Evolutionary conservation across 2,888 invertebrate species (phyloP).

Genomic region (Sphecodes monilicornis): DNA sequence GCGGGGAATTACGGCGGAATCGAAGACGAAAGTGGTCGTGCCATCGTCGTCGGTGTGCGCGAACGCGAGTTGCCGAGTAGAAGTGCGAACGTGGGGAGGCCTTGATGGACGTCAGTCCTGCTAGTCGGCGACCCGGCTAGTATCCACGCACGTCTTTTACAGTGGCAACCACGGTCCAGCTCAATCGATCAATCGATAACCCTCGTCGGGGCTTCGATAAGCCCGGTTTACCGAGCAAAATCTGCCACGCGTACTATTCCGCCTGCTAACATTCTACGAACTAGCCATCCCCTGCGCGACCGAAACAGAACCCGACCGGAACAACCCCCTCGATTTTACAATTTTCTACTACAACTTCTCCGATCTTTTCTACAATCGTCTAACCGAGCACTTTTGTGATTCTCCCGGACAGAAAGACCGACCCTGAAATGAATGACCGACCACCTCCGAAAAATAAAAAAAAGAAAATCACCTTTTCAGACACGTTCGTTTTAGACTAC

Average conservation of each 20-base stretch:
- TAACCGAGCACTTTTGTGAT: not conserved
- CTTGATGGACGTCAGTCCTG: conserved; percentile 11
- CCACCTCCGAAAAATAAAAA: not conserved
- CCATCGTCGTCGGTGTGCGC: not conserved
- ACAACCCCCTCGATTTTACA: not conserved
- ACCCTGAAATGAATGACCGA: not conserved
- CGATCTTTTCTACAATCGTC: not conserved
- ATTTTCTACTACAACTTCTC: not conserved
- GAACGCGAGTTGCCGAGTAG: not conserved
- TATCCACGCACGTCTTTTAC: conserved; percentile 34
- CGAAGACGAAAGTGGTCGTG: conserved; percentile 26
- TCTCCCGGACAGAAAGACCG: not conserved
- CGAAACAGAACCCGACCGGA: not conserved
- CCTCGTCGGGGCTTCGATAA: conserved; percentile 11
- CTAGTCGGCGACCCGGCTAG: conserved; percentile 15
- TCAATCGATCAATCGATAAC: conserved; percentile 52
- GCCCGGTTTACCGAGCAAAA: not conserved
- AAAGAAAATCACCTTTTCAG: not conserved
- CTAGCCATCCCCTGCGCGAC: not conserved
- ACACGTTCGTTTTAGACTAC: not conserved
- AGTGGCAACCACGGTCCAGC: conserved; percentile 29
- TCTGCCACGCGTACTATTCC: not conserved
- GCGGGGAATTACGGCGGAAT: not conserved
- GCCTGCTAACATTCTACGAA: not conserved
- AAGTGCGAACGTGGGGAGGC: not conserved